phyloP scores from a whole-genome alignment of 2,888 invertebrate genomes.

The Tachina lurida region DNA sequence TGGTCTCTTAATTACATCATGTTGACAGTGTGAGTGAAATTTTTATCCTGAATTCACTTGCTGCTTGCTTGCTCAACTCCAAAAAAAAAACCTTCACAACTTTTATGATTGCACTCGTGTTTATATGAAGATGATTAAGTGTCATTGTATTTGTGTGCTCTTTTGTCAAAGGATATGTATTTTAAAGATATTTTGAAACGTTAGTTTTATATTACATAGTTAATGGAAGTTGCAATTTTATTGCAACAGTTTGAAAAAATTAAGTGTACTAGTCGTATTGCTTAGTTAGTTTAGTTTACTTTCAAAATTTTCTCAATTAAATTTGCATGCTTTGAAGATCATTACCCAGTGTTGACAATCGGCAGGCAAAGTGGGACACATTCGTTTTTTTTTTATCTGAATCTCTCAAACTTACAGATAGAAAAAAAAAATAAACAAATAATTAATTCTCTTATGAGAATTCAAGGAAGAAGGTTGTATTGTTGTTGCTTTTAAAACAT shows the following conservation, averaged over 20 bases:
- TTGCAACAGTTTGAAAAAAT: neutral
- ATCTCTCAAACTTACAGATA: no score
- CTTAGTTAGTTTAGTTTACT: neutral
- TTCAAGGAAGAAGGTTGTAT: no score
- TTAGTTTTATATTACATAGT: conserved; percentile 22
- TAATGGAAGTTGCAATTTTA: neutral
- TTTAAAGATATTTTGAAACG: conserved; percentile 1
- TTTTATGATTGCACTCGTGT: conserved; percentile 15
- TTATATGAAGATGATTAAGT: conserved; percentile 11
- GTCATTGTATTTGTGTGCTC: conserved; percentile 13
- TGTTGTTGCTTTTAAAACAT: no score
- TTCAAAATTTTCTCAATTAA: no score
- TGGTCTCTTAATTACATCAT: conserved; percentile 81
- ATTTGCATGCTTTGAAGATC: no score
- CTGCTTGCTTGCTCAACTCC: conserved; percentile 17
- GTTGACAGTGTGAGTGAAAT: conserved; percentile 64
- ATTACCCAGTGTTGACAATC: no score
- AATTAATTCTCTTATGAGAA: no score
- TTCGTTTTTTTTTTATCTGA: no score
- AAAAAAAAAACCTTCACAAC: conserved; percentile 29
- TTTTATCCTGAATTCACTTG: conserved; percentile 37
- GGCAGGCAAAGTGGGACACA: no score
- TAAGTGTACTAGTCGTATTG: neutral
- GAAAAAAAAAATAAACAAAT: no score
- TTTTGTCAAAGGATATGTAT: conserved; percentile 42